A percentile compares a stretch with the other conserved stretches of the same genome.
Evolutionary conservation across 2,797 vertebrate genomes (phyloP).

Genomic region (Pelodytes ibericus): DNA sequence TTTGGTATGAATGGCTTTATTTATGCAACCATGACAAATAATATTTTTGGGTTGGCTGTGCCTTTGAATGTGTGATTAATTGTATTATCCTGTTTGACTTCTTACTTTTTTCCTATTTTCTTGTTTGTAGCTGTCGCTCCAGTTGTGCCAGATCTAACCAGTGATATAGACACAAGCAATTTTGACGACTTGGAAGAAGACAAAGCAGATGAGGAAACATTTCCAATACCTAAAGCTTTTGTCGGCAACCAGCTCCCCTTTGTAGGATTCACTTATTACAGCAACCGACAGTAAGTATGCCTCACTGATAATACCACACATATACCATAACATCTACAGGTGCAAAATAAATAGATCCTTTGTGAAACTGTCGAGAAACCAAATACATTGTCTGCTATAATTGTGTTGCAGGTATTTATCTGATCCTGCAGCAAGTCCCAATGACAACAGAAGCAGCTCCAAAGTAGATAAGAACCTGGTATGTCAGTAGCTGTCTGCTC

Average conservation of each 20-base stretch:
- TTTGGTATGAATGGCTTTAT: too few species aligned
- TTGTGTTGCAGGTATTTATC: conserved; percentile 76
- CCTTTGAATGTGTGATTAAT: too few species aligned
- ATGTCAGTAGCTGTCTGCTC: conserved; percentile 63
- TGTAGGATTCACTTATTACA: conserved; percentile 98
- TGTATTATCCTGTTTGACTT: too few species aligned
- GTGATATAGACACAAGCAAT: conserved; percentile 97
- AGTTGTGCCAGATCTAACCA: conserved; percentile 96
- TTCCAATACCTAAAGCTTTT: conserved; percentile 97
- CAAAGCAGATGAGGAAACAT: conserved; percentile 96
- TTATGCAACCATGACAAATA: too few species aligned
- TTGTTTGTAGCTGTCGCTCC: conserved; percentile 88
- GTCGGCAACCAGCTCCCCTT: conserved; percentile 98
- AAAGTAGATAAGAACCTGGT: conserved; percentile 94
- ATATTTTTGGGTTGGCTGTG: too few species aligned
- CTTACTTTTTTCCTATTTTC: conserved; percentile 22
- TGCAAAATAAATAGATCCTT: too few species aligned
- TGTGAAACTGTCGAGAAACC: too few species aligned
- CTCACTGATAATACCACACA: too few species aligned
- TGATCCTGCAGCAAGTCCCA: conserved; percentile 78
- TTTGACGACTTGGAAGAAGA: conserved; percentile 98
- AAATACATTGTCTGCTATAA: neutral
- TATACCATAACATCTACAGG: too few species aligned
- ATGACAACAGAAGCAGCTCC: conserved; percentile 86
- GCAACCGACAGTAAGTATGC: conserved; percentile 86